Percentiles rank a stretch among this genome's conserved stretches.
These are phyloP conservation scores for Brachionus calyciflorus DNA, from an alignment of 1,140 invertebrate genomes.

Conservation along the genomic window DNA sequence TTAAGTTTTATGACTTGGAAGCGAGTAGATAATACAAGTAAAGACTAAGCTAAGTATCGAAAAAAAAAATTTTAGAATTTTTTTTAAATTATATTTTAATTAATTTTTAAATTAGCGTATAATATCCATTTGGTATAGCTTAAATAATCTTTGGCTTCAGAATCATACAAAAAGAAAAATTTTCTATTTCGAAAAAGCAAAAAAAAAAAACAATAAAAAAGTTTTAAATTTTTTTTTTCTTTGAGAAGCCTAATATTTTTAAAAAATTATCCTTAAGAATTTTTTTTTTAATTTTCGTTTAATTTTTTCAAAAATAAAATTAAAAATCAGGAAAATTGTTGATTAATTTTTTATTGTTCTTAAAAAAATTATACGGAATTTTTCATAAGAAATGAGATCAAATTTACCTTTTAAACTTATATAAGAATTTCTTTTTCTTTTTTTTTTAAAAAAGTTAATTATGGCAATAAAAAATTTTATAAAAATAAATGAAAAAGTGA, in stretches of 20 bases:
- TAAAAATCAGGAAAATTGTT: conserved; percentile 18
- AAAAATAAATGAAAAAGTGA: conserved; percentile 24
- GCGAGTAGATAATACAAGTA: too few relatives aligned
- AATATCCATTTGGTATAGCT: not conserved
- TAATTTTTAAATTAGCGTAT: not conserved
- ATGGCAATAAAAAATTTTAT: conserved; percentile 17
- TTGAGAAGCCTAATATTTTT: too few relatives aligned
- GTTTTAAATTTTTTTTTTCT: too few relatives aligned
- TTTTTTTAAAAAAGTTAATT: conserved; percentile 33
- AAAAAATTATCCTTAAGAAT: too few relatives aligned
- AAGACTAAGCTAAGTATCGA: not conserved
- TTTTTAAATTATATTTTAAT: not conserved
- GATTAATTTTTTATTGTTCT: conserved; percentile 36
- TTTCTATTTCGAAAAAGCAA: too few relatives aligned
- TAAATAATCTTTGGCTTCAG: not conserved
- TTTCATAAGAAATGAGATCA: too few relatives aligned
- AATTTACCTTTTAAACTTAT: not conserved
- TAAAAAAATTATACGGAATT: too few relatives aligned
- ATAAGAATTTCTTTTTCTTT: not conserved
- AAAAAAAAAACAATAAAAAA: conserved; percentile 2
- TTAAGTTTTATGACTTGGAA: too few relatives aligned
- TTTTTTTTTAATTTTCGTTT: conserved; percentile 20
- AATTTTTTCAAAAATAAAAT: not conserved
- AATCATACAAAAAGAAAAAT: too few relatives aligned
- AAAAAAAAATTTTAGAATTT: not conserved